A percentile compares a stretch with the other conserved stretches of the same genome.
Evolutionary conservation across 2,797 vertebrate genomes (phyloP).

Genomic region (Brotogeris chrysoptera): DNA sequence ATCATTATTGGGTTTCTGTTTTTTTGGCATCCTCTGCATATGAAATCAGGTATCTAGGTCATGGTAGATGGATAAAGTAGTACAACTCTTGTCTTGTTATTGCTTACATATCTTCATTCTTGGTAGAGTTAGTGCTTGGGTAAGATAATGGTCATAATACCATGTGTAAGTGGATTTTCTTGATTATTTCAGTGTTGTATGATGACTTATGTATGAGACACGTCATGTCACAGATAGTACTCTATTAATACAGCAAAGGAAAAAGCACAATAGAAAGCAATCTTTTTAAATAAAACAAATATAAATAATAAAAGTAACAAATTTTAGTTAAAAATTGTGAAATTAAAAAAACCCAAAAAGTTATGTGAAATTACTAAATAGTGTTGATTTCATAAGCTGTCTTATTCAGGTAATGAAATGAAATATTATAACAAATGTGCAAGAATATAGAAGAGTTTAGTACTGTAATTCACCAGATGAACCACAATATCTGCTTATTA

Average conservation of each 20-base stretch:
- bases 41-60: background rate
- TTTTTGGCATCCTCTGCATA: accelerated
- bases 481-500: too few species aligned
- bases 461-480: background rate
- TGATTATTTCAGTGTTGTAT: background rate
- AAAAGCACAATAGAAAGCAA: background rate
- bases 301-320: background rate
- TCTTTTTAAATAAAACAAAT: background rate
- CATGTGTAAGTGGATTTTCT: background rate
- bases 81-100: background rate
- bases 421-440: accelerated
- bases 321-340: background rate
- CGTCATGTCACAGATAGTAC: accelerated
- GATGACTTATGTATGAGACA: accelerated
- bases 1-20: background rate
- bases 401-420: background rate
- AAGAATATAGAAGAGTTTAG: background rate
- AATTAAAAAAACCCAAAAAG: background rate
- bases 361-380: background rate
- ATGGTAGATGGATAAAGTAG: background rate
- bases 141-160: background rate
- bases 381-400: background rate
- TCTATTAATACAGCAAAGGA: accelerated
- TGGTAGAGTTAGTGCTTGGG: accelerated
- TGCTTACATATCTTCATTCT: background rate